Conservation (phyloP, 2,888 invertebrate species). For the Rambutsinella grinnellia region DNA sequence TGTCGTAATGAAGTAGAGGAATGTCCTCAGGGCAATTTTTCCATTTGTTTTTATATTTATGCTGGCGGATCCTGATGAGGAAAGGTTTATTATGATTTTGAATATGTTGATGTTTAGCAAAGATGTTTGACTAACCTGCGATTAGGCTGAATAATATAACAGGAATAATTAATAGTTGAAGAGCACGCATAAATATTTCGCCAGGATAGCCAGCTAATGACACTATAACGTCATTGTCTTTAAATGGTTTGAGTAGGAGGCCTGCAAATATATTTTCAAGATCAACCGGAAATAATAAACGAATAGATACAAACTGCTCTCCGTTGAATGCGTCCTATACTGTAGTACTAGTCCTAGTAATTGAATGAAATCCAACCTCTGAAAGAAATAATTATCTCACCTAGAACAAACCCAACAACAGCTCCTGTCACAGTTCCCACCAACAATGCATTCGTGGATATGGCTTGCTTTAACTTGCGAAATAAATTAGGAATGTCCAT, state of each 20-base stretch:
- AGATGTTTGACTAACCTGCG: slow-evolving; percentile 45
- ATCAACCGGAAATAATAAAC: too few species aligned
- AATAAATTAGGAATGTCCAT: slow-evolving; percentile 13
- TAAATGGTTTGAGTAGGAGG: slow-evolving; percentile 48
- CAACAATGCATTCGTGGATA: slow-evolving; percentile 49
- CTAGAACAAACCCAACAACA: slow-evolving; percentile 49
- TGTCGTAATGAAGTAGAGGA: slow-evolving; percentile 84
- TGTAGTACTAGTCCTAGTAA: too few species aligned
- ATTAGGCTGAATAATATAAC: slow-evolving; percentile 79
- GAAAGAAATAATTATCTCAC: too few species aligned
- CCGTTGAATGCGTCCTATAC: too few species aligned
- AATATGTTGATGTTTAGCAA: neutral
- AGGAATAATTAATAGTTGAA: slow-evolving; percentile 90
- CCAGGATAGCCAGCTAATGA: slow-evolving; percentile 87
- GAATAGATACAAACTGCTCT: too few species aligned
- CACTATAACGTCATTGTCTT: slow-evolving; percentile 45
- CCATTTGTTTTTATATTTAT: slow-evolving; percentile 89
- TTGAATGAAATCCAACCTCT: too few species aligned
- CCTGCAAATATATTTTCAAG: slow-evolving; percentile 29
- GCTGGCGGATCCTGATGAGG: slow-evolving; percentile 81
- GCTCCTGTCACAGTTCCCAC: slow-evolving; percentile 57
- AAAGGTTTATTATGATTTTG: neutral
- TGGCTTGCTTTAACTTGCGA: slow-evolving; percentile 11
- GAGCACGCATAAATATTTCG: slow-evolving; percentile 88
- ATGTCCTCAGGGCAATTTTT: slow-evolving; percentile 83